Conservation (phyloP, 2,113 vertebrate genomes). For the Gallinago media region DNA sequence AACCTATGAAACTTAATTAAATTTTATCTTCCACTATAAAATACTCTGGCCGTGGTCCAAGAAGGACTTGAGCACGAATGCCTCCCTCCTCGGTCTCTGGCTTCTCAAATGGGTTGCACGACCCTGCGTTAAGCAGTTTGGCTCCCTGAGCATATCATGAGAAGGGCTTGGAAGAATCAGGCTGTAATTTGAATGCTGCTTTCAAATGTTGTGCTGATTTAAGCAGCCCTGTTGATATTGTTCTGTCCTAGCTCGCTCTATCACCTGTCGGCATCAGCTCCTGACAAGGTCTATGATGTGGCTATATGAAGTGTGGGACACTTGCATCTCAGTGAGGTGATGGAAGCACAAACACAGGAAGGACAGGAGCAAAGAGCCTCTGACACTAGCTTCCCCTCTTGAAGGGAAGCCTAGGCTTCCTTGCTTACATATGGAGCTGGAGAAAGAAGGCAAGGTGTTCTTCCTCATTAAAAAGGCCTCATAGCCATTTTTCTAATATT, state of each 20-base stretch:
- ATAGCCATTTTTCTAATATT: not conserved
- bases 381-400: not conserved
- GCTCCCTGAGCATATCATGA: not conserved
- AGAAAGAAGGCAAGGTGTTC: not conserved
- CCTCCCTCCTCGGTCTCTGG: not conserved
- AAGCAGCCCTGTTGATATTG: not conserved
- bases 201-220: not conserved
- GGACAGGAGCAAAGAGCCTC: not conserved
- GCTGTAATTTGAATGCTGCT: not conserved
- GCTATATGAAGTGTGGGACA: not conserved
- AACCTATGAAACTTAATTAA: slow-evolving; percentile 49
- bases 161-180: not conserved
- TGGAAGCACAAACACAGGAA: rapidly evolving
- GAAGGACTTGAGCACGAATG: not conserved
- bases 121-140: not conserved
- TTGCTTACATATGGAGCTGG: not conserved
- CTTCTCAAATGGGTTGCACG: not conserved
- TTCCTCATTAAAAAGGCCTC: not conserved
- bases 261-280: not conserved
- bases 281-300: not conserved
- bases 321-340: not conserved
- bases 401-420: not conserved
- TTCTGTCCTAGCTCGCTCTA: not conserved
- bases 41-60: not conserved
- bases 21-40: slow-evolving; percentile 38